phyloP scores from a whole-genome alignment of 1,140 invertebrate genomes.

The Anoplolepis gracilipes region DNA sequence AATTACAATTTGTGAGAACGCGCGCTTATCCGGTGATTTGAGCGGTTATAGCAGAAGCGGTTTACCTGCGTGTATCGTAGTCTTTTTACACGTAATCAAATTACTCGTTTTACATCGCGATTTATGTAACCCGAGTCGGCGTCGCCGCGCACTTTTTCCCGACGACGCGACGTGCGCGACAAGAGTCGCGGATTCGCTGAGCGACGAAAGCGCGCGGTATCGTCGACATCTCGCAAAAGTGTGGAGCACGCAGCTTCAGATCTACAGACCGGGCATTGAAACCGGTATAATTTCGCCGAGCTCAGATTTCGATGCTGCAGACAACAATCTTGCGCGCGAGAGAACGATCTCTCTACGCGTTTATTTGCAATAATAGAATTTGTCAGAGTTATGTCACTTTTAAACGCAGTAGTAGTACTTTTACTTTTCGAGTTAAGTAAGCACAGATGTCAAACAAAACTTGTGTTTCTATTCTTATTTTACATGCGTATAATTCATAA shows the following conservation, averaged over 20 bases:
- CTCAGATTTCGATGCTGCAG: slow-evolving; percentile 31
- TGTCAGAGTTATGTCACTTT: not conserved
- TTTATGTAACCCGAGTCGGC: slow-evolving; percentile 41
- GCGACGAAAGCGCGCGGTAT: slow-evolving; percentile 15
- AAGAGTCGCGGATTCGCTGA: slow-evolving; percentile 35
- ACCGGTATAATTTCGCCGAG: slow-evolving; percentile 42
- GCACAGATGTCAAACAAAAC: not conserved
- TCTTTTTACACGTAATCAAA: slow-evolving; percentile 54
- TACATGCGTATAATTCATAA: not conserved
- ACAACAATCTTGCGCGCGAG: not conserved
- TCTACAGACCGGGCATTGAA: not conserved
- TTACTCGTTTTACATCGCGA: slow-evolving; percentile 47
- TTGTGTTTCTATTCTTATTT: not conserved
- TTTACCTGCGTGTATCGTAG: slow-evolving; percentile 30
- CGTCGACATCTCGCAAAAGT: slow-evolving; percentile 42
- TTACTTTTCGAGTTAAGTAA: not conserved
- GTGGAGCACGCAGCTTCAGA: not conserved
- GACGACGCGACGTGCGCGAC: slow-evolving; percentile 9
- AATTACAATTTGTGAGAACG: slow-evolving; percentile 55
- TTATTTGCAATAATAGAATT: slow-evolving; percentile 28
- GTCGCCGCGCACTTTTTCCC: slow-evolving; percentile 16
- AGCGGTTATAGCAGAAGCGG: slow-evolving; percentile 15
- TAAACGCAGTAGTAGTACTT: not conserved
- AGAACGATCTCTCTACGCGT: not conserved
- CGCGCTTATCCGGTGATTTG: slow-evolving; percentile 55